Conservation (phyloP, 2,797 vertebrate genomes). For the Nannoperca australis region DNA sequence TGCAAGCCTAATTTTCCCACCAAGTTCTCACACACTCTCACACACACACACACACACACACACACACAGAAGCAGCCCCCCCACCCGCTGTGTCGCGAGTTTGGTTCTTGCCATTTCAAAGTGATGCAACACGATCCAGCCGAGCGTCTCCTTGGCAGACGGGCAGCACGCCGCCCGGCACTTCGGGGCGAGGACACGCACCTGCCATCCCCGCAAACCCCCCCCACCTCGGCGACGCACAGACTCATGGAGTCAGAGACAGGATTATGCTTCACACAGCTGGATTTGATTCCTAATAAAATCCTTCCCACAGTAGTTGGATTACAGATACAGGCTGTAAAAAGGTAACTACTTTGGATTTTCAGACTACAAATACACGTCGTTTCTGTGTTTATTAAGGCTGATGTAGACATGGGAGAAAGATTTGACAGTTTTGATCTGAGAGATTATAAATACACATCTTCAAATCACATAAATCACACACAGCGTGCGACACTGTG, state of each 20-base stretch:
- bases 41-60: too few relatives aligned
- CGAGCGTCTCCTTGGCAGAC: conserved; percentile 57
- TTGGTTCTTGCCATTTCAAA: conserved; percentile 61
- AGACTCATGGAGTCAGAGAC: conserved; percentile 5
- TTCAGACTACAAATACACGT: conserved; percentile 35
- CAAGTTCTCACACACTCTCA: not conserved
- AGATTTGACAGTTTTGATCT: conserved; percentile 8
- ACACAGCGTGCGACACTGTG: too few relatives aligned
- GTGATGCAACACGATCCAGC: conserved; percentile 68
- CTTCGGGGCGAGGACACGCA: conserved; percentile 56
- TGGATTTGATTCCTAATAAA: conserved; percentile 42
- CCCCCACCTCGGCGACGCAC: not conserved
- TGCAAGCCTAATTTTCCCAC: conserved; percentile 23
- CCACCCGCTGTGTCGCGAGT: conserved; percentile 16
- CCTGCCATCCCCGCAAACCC: conserved; percentile 69
- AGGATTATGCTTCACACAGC: conserved; percentile 40
- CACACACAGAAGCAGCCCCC: not conserved
- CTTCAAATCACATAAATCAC: not conserved
- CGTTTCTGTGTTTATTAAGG: conserved; percentile 32
- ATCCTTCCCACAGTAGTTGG: conserved; percentile 18
- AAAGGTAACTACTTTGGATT: conserved; percentile 33
- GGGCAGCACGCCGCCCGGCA: conserved; percentile 7
- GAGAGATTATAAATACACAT: conserved; percentile 2
- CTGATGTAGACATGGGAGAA: not conserved
- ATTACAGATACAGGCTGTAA: conserved; percentile 34